Evolutionary conservation across 2,113 vertebrate species (phyloP).

Genomic region (Chascanopsetta lugubris): DNA sequence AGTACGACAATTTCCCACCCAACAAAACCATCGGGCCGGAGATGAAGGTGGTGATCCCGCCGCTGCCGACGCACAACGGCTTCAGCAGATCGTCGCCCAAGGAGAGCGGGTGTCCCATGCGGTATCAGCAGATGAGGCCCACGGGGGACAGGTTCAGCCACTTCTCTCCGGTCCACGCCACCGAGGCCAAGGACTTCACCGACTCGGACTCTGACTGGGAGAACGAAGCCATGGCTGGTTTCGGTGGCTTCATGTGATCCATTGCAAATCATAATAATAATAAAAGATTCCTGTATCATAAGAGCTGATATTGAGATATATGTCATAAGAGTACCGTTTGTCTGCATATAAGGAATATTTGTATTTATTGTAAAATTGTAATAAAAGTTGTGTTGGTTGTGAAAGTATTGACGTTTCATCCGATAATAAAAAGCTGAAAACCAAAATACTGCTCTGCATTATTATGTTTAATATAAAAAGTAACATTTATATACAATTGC

Average conservation of each 20-base stretch:
- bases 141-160: slow-evolving; percentile 60
- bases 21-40: slow-evolving; percentile 84
- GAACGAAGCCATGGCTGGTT: slow-evolving; percentile 78
- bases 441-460: slow-evolving; percentile 49
- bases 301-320: neutral
- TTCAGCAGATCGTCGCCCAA: slow-evolving; percentile 69
- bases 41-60: slow-evolving; percentile 80
- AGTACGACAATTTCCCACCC: slow-evolving; percentile 83
- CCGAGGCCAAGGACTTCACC: slow-evolving; percentile 74
- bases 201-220: slow-evolving; percentile 88
- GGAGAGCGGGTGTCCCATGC: slow-evolving; percentile 49
- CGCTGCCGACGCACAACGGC: slow-evolving; percentile 67
- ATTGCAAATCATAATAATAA: neutral
- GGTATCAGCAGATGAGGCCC: slow-evolving; percentile 31
- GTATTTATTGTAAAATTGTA: slow-evolving; percentile 70
- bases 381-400: slow-evolving; percentile 24
- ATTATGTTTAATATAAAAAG: slow-evolving; percentile 78
- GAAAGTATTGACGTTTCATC: neutral
- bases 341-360: slow-evolving; percentile 13
- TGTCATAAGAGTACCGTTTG: neutral
- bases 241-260: slow-evolving; percentile 70
- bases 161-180: slow-evolving; percentile 76
- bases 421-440: slow-evolving; percentile 39
- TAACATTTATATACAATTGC: slow-evolving; percentile 76
- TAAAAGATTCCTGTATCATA: neutral